Evolutionary conservation across 2,113 vertebrate species (phyloP).

Genomic region (Steatornis caripensis): DNA sequence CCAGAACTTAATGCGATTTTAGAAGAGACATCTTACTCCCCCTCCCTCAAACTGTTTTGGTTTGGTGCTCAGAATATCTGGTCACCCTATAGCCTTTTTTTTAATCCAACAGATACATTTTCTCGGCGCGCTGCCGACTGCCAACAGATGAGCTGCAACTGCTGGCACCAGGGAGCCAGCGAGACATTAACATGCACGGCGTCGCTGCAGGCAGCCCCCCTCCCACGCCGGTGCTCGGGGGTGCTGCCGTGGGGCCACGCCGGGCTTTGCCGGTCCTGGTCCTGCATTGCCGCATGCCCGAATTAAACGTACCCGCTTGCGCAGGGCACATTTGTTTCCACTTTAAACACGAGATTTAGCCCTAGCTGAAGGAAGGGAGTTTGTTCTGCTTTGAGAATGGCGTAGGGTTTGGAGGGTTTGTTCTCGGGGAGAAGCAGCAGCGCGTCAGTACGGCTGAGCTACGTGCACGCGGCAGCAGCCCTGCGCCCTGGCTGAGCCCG

Average conservation of each 20-base stretch:
- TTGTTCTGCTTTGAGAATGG: accelerated
- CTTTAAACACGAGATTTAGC: accelerated
- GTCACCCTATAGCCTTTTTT: not conserved
- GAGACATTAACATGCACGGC: not conserved
- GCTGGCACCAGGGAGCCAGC: not conserved
- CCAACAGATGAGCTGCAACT: not conserved
- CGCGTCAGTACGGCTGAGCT: no score
- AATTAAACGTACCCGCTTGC: not conserved
- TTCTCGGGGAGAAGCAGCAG: no score
- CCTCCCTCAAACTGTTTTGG: not conserved
- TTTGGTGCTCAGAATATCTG: slow-evolving; percentile 34
- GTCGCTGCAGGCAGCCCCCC: not conserved
- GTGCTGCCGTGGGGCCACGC: not conserved
- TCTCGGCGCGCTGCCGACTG: not conserved
- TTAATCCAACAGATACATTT: not conserved
- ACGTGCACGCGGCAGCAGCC: not conserved
- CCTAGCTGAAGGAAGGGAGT: no score
- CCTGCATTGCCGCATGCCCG: not conserved
- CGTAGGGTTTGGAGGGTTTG: not conserved
- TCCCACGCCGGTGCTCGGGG: not conserved
- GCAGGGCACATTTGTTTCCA: accelerated
- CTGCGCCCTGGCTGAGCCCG: not conserved
- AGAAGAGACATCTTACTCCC: not conserved
- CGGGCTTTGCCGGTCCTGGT: not conserved
- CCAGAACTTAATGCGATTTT: not conserved